Base-by-base conservation (phyloP, 2,888 invertebrate species). In the Phrixothrix hirtus region DNA sequence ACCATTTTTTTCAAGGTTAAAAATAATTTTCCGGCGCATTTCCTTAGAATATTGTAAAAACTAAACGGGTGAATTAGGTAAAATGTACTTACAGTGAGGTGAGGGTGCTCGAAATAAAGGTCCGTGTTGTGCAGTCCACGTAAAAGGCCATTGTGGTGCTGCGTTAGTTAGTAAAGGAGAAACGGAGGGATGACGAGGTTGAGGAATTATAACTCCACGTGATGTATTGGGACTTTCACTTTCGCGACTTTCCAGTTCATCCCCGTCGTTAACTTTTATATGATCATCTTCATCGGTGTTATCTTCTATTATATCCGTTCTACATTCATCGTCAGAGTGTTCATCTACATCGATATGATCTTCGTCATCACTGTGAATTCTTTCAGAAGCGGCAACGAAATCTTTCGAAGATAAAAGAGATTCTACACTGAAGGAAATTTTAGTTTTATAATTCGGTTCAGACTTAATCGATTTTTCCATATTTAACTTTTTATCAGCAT, bases 361-460 rank as follows among this genome's bases (percentile, higher is more conserved):
- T 41, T 65, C 67, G 26, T 60, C 50, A 9, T 44, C 37, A 44
- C 59, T 57, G 37, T 62, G 61, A 41, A 59, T 59, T 27, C 57
- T 36, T 21, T 51, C 45, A 4, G 59, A 59, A 15, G 57, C 57
- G 7, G 41, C 37, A 1, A 58, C 32, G 4, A 58, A 48, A 57
- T 62, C 44, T 25, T 63, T 64, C n/a, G 64, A 77, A 69, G 61
- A 76, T 25, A 87, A 71, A 13, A 87, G 69, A 0, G 87, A 81
- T 73, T 87, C 87, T 36, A 87, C 87, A 75, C 87, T 87, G 73
- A 87, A 87, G 55, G 86, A 86, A 68, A 87, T 87, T 64, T 86
- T 84, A 62, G 84, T 79, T 69, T 83, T 84, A 66, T 81, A 76
- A 71, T 75, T 52, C 43, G 66, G 51, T 56, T 73, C 73, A 17